These are phyloP conservation scores for Julus scandinavius DNA, from an alignment of 2,888 invertebrate genomes.

Conservation along the genomic window DNA sequence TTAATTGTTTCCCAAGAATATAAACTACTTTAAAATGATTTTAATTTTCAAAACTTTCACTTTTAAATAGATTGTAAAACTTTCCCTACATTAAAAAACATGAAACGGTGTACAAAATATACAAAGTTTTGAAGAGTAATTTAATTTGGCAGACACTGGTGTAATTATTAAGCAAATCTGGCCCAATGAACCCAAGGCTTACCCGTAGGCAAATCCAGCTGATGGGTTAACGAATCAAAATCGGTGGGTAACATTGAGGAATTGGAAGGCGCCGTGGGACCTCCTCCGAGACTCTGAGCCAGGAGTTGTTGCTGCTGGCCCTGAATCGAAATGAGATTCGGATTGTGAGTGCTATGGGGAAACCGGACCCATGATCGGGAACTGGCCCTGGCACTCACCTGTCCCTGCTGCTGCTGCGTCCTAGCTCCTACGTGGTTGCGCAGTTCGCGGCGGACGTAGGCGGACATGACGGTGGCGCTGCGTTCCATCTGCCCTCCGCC, in stretches of 20 bases:
- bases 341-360: neutral
- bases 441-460: slow-evolving; percentile 91
- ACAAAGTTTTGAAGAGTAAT: too few relatives aligned
- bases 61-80: too few relatives aligned
- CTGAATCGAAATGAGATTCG: slow-evolving; percentile 8
- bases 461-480: slow-evolving; percentile 69
- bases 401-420: slow-evolving; percentile 69
- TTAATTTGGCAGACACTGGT: too few relatives aligned
- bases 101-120: too few relatives aligned
- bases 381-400: slow-evolving; percentile 37
- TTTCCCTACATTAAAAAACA: too few relatives aligned
- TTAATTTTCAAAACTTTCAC: too few relatives aligned
- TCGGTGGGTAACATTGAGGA: slow-evolving; percentile 49
- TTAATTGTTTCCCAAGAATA: too few relatives aligned
- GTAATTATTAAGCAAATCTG: too few relatives aligned
- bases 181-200: slow-evolving; percentile 26
- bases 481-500: slow-evolving; percentile 49
- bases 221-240: slow-evolving; percentile 54
- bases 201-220: slow-evolving; percentile 56
- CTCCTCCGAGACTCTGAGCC: slow-evolving; percentile 46
- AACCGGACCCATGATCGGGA: neutral
- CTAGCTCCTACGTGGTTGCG: slow-evolving; percentile 88
- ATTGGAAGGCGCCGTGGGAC: neutral
- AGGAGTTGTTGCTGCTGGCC: slow-evolving; percentile 52
- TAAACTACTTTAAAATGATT: too few relatives aligned